These are phyloP conservation scores for Emesis furor DNA, from an alignment of 2,888 invertebrate genomes.

Conservation along the genomic window DNA sequence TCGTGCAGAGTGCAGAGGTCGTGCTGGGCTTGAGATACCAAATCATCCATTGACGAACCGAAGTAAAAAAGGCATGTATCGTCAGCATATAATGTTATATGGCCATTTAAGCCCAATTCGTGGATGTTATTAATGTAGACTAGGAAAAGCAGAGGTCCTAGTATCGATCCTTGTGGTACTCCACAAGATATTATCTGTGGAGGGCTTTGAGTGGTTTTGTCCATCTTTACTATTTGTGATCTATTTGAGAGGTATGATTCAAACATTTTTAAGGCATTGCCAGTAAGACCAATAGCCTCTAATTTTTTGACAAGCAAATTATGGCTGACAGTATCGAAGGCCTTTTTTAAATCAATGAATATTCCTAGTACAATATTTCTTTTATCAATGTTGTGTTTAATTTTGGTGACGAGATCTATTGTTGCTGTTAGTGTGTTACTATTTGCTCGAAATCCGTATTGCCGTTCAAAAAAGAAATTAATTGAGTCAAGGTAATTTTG, in stretches of 20 bases:
- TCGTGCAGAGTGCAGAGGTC: background rate
- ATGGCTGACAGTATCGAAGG: background rate
- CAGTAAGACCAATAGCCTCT: background rate
- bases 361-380: conserved; percentile 3
- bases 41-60: background rate
- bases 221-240: too few relatives aligned
- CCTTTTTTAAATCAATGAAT: conserved; percentile 17
- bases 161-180: conserved; percentile 8
- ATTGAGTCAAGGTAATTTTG: background rate
- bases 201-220: too few relatives aligned
- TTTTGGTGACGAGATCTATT: too few relatives aligned
- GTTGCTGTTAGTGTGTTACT: too few relatives aligned
- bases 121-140: too few relatives aligned
- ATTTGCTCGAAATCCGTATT: too few relatives aligned
- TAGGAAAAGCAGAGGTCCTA: conserved; percentile 2
- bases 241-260: too few relatives aligned
- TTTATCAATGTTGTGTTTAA: background rate
- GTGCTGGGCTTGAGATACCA: background rate
- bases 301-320: background rate
- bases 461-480: background rate
- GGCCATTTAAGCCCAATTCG: conserved; percentile 28
- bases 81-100: conserved; percentile 36
- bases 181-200: too few relatives aligned
- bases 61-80: conserved; percentile 45
- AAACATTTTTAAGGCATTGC: too few relatives aligned